Conservation (phyloP, 1,140 invertebrate genomes). For the Batillaria attramentaria region DNA sequence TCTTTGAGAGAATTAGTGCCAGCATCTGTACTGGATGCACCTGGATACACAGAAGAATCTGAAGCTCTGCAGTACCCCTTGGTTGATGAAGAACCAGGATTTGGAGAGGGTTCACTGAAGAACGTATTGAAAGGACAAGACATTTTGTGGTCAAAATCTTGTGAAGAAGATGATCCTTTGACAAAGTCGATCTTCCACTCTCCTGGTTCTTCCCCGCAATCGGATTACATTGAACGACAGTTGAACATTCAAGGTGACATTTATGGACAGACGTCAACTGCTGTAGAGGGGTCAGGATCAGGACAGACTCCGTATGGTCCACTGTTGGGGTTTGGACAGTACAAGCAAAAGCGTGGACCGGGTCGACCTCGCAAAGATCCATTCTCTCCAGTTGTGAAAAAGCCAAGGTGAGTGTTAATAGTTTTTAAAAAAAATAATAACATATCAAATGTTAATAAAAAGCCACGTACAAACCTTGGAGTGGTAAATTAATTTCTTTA, state of each 20-base stretch:
- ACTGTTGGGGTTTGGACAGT: background rate
- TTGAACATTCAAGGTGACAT: background rate
- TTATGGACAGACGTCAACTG: background rate
- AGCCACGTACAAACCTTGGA: no score
- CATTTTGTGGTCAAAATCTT: conserved; percentile 19
- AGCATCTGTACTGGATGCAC: background rate
- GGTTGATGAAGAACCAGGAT: background rate
- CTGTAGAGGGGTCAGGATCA: conserved; percentile 1
- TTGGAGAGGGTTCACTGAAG: background rate
- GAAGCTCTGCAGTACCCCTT: background rate
- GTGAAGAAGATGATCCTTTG: conserved; percentile 25
- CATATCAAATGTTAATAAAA: no score
- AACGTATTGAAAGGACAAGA: conserved; percentile 25
- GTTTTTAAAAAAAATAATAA: no score
- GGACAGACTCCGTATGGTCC: background rate
- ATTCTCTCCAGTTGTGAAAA: conserved; percentile 40
- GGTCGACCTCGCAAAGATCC: conserved; percentile 54
- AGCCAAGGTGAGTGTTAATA: conserved; percentile 24
- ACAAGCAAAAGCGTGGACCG: conserved; percentile 41
- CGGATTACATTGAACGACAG: background rate
- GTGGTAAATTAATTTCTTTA: no score
- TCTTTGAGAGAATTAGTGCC: background rate
- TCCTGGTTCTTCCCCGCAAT: background rate
- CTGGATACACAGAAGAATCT: conserved; percentile 2
- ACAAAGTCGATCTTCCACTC: conserved; percentile 12